A percentile compares a stretch with the other conserved stretches of the same genome.
Evolutionary conservation across 2,113 vertebrate genomes (phyloP).

Genomic region (Syrmaticus mikado): DNA sequence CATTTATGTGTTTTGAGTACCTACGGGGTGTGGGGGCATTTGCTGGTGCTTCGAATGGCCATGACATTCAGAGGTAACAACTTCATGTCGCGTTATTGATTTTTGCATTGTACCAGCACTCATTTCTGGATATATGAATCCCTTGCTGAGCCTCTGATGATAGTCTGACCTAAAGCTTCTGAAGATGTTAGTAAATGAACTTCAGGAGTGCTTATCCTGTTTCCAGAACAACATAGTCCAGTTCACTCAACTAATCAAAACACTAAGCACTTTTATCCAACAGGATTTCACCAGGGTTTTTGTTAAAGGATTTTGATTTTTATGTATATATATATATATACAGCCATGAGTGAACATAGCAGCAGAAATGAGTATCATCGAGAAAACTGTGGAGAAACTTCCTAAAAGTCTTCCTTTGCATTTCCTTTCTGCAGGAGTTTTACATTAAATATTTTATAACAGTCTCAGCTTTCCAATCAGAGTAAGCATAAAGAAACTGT

Average conservation of each 20-base stretch:
- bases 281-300: not conserved
- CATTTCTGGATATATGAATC: not conserved
- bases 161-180: not conserved
- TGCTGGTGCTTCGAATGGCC: not conserved
- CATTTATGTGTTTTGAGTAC: not conserved
- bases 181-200: not conserved
- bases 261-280: not conserved
- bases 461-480: not conserved
- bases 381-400: not conserved
- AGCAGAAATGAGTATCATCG: not conserved
- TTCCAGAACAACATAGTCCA: not conserved
- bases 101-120: not conserved
- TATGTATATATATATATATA: not conserved
- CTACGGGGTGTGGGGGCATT: accelerated
- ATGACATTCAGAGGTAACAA: not conserved
- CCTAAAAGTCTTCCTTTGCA: not conserved
- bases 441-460: not conserved
- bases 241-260: not conserved
- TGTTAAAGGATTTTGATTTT: not conserved
- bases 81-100: not conserved
- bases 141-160: not conserved
- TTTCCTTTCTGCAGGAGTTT: conserved; percentile 14
- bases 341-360: not conserved
- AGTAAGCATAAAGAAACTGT: not conserved
- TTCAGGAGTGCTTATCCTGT: not conserved